phyloP scores from a whole-genome alignment of 2,113 vertebrate species.

The Halcyon senegalensis region DNA sequence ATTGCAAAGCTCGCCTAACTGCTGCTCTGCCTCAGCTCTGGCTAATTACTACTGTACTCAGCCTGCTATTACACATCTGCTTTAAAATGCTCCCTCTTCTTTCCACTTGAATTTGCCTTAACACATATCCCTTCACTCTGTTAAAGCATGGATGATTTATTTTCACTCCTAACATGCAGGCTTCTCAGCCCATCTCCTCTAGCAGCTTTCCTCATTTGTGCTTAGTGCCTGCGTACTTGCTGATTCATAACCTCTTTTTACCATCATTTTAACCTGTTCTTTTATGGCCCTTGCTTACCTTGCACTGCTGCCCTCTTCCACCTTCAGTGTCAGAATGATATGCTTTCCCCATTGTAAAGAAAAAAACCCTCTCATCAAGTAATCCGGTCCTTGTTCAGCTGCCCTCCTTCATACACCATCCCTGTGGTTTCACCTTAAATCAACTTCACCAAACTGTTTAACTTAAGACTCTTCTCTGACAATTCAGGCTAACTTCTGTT shows the following conservation, averaged over 20 bases:
- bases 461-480: not conserved
- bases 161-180: not conserved
- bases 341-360: not conserved
- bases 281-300: not conserved
- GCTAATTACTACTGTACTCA: constrained; percentile 55
- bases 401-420: not conserved
- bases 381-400: not conserved
- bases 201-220: not conserved
- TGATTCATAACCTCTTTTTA: not conserved
- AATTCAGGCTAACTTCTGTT: not conserved
- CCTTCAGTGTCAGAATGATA: not conserved
- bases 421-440: not conserved
- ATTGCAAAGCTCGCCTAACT: constrained; percentile 45
- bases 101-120: constrained; percentile 53
- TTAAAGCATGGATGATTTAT: not conserved
- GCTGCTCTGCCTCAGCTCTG: constrained; percentile 45
- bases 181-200: not conserved
- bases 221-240: not conserved
- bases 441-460: not conserved
- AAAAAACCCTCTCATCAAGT: not conserved
- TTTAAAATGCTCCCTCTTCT: constrained; percentile 42
- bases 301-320: not conserved
- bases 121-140: not conserved
- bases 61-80: constrained; percentile 37
- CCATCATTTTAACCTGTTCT: not conserved